A percentile compares a stretch with the other conserved stretches of the same genome.
Conservation (phyloP, 1,140 invertebrate species). For the Melitaea cinxia region DNA sequence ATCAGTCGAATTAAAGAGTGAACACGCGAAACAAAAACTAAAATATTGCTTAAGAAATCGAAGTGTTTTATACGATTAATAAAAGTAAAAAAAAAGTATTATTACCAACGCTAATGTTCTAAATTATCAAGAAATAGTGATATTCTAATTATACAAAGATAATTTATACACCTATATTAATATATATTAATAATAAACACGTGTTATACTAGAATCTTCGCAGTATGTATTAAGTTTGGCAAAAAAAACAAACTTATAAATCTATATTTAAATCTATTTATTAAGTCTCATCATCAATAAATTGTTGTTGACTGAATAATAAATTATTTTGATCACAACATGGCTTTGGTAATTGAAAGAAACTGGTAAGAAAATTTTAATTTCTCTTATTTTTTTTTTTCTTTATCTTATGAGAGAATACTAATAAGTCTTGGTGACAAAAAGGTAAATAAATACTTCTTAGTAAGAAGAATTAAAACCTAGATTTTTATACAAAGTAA, state of each 20-base stretch:
- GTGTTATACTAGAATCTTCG: not conserved
- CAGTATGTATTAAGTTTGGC: slow-evolving; percentile 1
- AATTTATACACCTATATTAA: not conserved
- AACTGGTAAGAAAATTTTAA: slow-evolving; percentile 9
- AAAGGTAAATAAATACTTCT: too few species aligned
- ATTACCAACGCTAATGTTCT: too few species aligned
- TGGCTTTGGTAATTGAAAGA: slow-evolving; percentile 6
- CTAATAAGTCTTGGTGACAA: too few species aligned
- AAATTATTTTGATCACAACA: not conserved
- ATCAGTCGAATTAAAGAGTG: not conserved
- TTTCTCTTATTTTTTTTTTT: not conserved
- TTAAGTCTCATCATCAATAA: not conserved
- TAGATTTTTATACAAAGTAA: too few species aligned
- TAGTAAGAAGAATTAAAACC: too few species aligned
- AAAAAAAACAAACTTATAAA: not conserved
- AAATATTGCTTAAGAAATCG: too few species aligned
- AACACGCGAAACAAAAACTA: too few species aligned
- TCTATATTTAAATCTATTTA: slow-evolving; percentile 4
- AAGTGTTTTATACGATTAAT: not conserved
- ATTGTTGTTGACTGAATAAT: not conserved
- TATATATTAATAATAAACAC: not conserved
- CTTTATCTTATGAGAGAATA: too few species aligned
- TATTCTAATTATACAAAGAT: not conserved
- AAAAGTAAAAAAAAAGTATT: too few species aligned
- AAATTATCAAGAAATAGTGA: too few species aligned